These are phyloP conservation scores for Myotis daubentonii DNA, from an alignment of 2,797 vertebrate genomes.

Conservation along the genomic window DNA sequence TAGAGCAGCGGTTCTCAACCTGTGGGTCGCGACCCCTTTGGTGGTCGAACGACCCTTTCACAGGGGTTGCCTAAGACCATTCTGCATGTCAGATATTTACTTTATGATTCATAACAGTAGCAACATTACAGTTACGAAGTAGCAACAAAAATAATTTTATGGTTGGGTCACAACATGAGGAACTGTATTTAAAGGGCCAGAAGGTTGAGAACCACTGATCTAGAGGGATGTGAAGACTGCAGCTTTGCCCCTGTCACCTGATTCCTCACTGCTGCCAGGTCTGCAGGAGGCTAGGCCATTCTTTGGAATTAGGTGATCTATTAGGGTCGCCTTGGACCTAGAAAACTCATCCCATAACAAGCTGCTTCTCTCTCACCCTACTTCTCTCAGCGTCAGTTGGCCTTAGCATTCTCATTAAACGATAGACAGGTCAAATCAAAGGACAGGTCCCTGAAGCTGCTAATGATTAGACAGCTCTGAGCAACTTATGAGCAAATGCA, in stretches of 20 bases:
- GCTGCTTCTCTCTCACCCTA: neutral
- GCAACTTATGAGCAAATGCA: neutral
- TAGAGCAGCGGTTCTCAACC: neutral
- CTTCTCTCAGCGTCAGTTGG: neutral
- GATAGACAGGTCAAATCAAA: neutral
- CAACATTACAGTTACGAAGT: too few species aligned
- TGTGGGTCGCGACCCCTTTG: too few species aligned
- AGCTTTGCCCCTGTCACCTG: neutral
- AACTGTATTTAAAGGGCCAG: too few species aligned
- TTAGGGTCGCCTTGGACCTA: neutral
- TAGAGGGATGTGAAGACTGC: neutral
- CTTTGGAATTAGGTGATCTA: neutral
- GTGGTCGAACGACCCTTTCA: too few species aligned
- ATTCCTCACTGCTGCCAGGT: neutral
- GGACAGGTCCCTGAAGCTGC: neutral
- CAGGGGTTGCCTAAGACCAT: too few species aligned
- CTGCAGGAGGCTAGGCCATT: neutral
- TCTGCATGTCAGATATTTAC: too few species aligned
- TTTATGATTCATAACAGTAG: too few species aligned
- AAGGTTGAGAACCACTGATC: too few species aligned
- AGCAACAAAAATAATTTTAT: too few species aligned
- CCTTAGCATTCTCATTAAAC: neutral
- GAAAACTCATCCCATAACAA: neutral
- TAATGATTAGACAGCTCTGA: neutral
- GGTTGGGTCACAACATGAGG: too few species aligned